Evolutionary conservation across 2,113 vertebrate genomes (phyloP).

Genomic region (Nycticorax nycticorax): DNA sequence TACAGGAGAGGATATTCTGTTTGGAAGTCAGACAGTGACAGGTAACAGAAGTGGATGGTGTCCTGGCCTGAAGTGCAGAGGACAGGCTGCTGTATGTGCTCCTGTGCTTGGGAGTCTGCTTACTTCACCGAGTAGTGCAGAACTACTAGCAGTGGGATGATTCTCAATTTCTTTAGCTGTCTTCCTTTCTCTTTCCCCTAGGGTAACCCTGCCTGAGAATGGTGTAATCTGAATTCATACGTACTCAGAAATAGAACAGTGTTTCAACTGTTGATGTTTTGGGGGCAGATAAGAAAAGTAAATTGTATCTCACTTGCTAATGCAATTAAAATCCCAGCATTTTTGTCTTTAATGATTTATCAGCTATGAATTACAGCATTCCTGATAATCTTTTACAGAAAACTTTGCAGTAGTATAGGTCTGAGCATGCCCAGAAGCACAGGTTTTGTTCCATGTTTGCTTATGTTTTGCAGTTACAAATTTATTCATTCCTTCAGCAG

Average conservation of each 20-base stretch:
- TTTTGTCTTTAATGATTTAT: not conserved
- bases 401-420: not conserved
- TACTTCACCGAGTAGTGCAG: not conserved
- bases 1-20: not conserved
- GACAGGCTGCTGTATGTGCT: not conserved
- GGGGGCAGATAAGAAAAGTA: not conserved
- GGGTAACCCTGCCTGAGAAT: not conserved
- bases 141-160: not conserved
- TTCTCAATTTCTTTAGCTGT: not conserved
- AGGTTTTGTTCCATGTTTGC: conserved; percentile 26
- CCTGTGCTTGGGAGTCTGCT: not conserved
- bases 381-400: not conserved
- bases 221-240: not conserved
- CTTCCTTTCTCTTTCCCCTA: not conserved
- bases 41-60: not conserved
- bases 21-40: not conserved
- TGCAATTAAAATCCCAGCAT: not conserved
- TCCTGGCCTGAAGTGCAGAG: not conserved
- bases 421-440: conserved; percentile 28
- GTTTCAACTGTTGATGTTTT: not conserved
- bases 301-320: not conserved
- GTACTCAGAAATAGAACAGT: not conserved
- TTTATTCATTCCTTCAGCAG: conserved; percentile 24
- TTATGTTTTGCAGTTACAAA: not conserved
- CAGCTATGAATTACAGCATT: not conserved